A percentile compares a stretch with the other conserved stretches of the same genome.
phyloP scores from a whole-genome alignment of 2,113 vertebrate genomes.

The Prinia subflava region DNA sequence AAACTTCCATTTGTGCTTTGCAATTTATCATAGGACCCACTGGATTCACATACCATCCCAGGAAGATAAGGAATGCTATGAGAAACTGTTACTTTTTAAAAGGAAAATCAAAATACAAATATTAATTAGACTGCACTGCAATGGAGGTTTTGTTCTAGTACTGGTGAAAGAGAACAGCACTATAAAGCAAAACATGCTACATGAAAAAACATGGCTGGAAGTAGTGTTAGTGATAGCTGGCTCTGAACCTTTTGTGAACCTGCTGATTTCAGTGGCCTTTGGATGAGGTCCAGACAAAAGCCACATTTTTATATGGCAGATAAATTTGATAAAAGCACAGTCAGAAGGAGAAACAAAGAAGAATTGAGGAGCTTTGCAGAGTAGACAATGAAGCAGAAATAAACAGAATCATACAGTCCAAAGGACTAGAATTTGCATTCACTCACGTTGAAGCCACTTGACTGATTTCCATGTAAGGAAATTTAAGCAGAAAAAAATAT shows the following conservation, averaged over 20 bases:
- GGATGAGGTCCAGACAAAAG: background rate
- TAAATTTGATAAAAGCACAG: background rate
- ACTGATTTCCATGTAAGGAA: background rate
- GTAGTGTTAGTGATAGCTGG: background rate
- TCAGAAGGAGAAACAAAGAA: conserved; percentile 3
- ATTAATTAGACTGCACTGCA: background rate
- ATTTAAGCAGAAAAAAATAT: background rate
- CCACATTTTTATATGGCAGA: background rate
- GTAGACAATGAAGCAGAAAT: background rate
- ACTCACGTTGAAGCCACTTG: background rate
- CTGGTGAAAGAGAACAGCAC: background rate
- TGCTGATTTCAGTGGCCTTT: background rate
- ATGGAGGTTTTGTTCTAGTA: background rate
- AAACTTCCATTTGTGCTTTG: background rate
- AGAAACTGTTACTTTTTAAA: background rate
- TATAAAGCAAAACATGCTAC: background rate
- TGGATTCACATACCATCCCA: background rate
- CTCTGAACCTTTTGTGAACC: background rate
- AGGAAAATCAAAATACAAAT: background rate
- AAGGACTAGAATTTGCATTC: background rate
- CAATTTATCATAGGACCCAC: background rate
- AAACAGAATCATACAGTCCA: background rate
- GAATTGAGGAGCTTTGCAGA: background rate
- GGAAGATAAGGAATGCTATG: background rate
- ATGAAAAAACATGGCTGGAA: background rate